Evolutionary conservation across 2,797 vertebrate genomes (phyloP).

Genomic region (Leuciscus waleckii): DNA sequence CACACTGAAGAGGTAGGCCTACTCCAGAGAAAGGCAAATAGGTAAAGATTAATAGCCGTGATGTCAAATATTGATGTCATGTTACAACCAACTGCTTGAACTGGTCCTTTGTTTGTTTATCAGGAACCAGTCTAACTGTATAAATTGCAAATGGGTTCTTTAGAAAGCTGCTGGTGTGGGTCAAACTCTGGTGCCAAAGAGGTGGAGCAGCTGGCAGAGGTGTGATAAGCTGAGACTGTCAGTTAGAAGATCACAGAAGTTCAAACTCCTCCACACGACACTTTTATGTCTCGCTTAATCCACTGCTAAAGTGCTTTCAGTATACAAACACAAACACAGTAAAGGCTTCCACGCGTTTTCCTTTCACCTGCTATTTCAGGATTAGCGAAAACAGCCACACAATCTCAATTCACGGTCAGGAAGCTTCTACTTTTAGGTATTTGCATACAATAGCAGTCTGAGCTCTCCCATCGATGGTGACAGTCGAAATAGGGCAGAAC

Average conservation of each 20-base stretch:
- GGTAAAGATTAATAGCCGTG: not conserved
- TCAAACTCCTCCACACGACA: not conserved
- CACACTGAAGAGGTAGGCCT: not conserved
- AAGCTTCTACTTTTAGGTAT: slow-evolving; percentile 46
- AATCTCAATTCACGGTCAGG: slow-evolving; percentile 56
- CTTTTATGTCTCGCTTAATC: not conserved
- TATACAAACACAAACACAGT: slow-evolving; percentile 10
- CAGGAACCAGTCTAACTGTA: slow-evolving; percentile 24
- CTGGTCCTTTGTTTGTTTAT: slow-evolving; percentile 1
- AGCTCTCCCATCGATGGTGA: slow-evolving; percentile 20
- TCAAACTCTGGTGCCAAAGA: slow-evolving; percentile 14
- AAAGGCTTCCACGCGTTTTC: not conserved
- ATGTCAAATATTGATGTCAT: not conserved
- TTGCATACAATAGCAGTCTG: slow-evolving; percentile 60
- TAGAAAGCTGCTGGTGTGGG: slow-evolving; percentile 31
- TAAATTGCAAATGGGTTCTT: slow-evolving; percentile 29
- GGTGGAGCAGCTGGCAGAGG: slow-evolving; percentile 32
- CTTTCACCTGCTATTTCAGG: slow-evolving; percentile 38
- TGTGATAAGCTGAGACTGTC: slow-evolving; percentile 23
- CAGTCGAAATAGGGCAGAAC: slow-evolving; percentile 41
- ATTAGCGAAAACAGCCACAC: slow-evolving; percentile 20
- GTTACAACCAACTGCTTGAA: not conserved
- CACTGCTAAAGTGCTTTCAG: slow-evolving; percentile 14
- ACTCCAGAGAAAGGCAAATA: not conserved
- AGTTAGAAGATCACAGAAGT: slow-evolving; percentile 12